These are phyloP conservation scores for Ruditapes philippinarum DNA, from an alignment of 1,140 invertebrate species.

Conservation along the genomic window DNA sequence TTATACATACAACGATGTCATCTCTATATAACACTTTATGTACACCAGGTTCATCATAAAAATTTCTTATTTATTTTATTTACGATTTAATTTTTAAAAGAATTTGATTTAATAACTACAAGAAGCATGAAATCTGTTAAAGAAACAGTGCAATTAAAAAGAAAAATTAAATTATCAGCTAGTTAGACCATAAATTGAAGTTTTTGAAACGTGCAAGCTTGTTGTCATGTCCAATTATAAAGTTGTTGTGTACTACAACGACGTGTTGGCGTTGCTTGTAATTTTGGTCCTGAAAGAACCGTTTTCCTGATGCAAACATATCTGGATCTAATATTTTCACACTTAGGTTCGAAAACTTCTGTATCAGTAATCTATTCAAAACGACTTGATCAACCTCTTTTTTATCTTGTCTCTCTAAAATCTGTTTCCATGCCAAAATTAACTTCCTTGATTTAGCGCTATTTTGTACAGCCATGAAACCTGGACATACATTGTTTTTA, in stretches of 20 bases:
- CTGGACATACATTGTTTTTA: neutral
- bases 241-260: neutral
- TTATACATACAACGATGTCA: too few relatives aligned
- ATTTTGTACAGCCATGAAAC: neutral
- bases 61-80: too few relatives aligned
- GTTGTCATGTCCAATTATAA: neutral
- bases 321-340: neutral
- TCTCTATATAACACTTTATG: too few relatives aligned
- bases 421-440: neutral
- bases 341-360: neutral
- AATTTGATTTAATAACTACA: too few relatives aligned
- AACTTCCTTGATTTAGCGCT: neutral
- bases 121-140: too few relatives aligned
- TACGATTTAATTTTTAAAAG: too few relatives aligned
- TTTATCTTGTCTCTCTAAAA: neutral
- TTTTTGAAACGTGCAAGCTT: neutral
- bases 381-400: neutral
- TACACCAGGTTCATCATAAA: too few relatives aligned
- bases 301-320: neutral
- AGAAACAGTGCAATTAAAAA: too few relatives aligned
- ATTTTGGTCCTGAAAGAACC: neutral
- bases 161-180: too few relatives aligned
- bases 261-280: neutral
- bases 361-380: neutral
- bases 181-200: neutral